Conservation (phyloP, 2,113 vertebrate species). For the Cisticola juncidis region DNA sequence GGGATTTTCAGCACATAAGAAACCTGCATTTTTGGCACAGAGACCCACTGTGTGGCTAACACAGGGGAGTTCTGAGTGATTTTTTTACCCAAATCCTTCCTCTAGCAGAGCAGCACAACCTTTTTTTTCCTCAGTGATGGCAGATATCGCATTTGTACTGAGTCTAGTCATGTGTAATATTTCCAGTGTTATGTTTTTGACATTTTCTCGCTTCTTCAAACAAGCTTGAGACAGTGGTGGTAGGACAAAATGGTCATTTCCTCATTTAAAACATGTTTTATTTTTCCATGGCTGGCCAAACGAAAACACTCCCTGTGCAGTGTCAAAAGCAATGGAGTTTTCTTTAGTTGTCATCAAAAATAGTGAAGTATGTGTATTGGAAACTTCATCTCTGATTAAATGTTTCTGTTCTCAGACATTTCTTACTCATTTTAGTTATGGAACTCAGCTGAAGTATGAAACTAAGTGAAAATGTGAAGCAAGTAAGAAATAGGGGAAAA, state of each 20-base stretch:
- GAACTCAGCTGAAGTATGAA: not conserved
- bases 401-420: constrained; percentile 13
- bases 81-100: not conserved
- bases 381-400: constrained; percentile 9
- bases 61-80: not conserved
- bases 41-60: not conserved
- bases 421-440: not conserved
- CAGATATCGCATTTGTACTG: not conserved
- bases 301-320: not conserved
- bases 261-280: not conserved
- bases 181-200: constrained; percentile 14
- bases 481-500: not conserved
- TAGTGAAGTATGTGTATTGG: not conserved
- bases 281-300: not conserved
- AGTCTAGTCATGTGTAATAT: not conserved
- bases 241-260: constrained; percentile 30
- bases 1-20: not conserved
- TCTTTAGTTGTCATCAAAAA: not conserved
- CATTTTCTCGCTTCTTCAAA: constrained; percentile 14
- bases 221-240: not conserved
- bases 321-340: not conserved
- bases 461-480: not conserved
- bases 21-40: not conserved
- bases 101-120: not conserved
- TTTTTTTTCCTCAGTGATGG: not conserved